These are phyloP conservation scores for Palaemon carinicauda DNA, from an alignment of 1,140 invertebrate species.

Conservation along the genomic window DNA sequence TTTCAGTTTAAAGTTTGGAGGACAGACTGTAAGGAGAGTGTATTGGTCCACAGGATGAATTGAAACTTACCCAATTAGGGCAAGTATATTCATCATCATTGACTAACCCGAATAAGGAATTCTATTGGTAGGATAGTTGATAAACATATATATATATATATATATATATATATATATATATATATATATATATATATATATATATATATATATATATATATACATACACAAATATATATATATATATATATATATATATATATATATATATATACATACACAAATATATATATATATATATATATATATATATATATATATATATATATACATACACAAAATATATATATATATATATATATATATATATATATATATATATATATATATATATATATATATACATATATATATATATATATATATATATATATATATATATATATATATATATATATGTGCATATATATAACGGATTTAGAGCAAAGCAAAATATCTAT, in stretches of 20 bases:
- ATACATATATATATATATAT: too few relatives aligned
- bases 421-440: not conserved
- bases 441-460: too few relatives aligned
- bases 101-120: too few relatives aligned
- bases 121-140: too few relatives aligned
- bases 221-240: not conserved
- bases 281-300: conserved; percentile 23
- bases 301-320: conserved; percentile 28
- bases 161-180: not conserved
- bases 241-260: not conserved
- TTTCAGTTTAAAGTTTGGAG: too few relatives aligned
- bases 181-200: not conserved
- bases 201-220: not conserved
- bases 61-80: too few relatives aligned
- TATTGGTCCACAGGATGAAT: too few relatives aligned
- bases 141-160: not conserved
- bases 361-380: not conserved
- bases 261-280: not conserved
- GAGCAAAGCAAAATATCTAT: too few relatives aligned
- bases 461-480: too few relatives aligned
- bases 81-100: too few relatives aligned
- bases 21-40: too few relatives aligned
- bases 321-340: conserved; percentile 20
- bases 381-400: too few relatives aligned
- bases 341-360: not conserved